Base-by-base conservation (phyloP, 1,140 invertebrate genomes). In the Platyscapa corneri region DNA sequence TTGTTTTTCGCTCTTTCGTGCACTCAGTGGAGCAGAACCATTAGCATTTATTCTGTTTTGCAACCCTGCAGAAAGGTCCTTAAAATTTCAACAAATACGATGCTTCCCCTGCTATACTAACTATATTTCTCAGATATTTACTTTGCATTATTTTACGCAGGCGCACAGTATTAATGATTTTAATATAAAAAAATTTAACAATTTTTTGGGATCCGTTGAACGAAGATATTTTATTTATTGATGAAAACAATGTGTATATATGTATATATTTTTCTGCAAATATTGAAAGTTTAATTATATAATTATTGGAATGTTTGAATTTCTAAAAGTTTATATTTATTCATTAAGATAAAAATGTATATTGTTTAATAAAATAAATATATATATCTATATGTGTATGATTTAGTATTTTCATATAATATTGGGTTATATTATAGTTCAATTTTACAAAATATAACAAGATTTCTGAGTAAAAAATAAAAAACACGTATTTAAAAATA, bases 41-140 rank as follows among this genome's bases (percentile, higher is more conserved):
- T 83, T 77, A 77, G 82, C 82, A 77, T 77, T 83, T 72, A 77
- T 77, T 53, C 30, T 60, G 56, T 77, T 53, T 39, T 39, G 56
- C 12, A 34, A 16, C 30, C 74, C 6, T 16, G n/a, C 64, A 49
- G 42, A 83, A 83, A 83, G 56, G 60, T 83, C 42, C 82, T 76
- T 83, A 65, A 49, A 76, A 83, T 83, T 76, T 83, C 37, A 76
- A 49, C n/a, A 6, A 27, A 56, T 37, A n/a, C 7, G 8, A 14
- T 42, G 49, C 53, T 72, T 82, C 23, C 10, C 53, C 53, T 30
- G 3, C 27, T 39, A 64, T 18, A 20, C 46, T 42, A 42, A 42
- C 37, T 74, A 23, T 32, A 42, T 7, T 18, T 42, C 5, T 16
- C 12, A 74, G 37, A 74, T 27, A 42, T 74, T 74, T 37, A 23